Conservation (phyloP, 2,888 invertebrate species). For the Himalopsyche kuldschensis region DNA sequence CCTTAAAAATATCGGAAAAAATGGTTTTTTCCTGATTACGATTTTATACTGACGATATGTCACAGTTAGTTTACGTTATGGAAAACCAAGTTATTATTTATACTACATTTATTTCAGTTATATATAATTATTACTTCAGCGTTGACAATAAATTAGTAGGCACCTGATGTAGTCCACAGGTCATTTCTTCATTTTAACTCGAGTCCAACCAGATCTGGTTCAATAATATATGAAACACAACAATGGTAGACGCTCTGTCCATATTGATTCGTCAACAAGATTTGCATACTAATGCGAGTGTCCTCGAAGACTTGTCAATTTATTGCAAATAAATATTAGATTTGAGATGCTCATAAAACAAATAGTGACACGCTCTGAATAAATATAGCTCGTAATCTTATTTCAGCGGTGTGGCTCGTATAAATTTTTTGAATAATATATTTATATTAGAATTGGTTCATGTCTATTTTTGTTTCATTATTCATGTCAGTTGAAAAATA, state of each 20-base stretch:
- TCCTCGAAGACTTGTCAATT: constrained; percentile 34
- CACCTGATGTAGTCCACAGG: background rate
- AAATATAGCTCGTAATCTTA: background rate
- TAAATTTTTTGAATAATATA: background rate
- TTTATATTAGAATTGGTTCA: background rate
- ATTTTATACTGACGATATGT: no score
- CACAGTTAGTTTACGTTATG: no score
- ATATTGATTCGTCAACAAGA: constrained; percentile 35
- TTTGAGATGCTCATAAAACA: constrained; percentile 23
- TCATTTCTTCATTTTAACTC: constrained; percentile 13
- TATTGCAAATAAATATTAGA: constrained; percentile 37
- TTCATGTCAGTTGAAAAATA: background rate
- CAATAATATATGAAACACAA: constrained; percentile 20
- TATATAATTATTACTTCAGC: background rate
- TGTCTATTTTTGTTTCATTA: background rate
- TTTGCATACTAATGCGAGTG: constrained; percentile 38
- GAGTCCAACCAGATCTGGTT: constrained; percentile 32
- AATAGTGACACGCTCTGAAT: background rate
- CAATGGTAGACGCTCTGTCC: constrained; percentile 32
- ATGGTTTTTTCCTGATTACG: no score
- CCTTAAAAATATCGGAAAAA: no score
- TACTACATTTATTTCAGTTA: no score
- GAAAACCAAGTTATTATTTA: no score
- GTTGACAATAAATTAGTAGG: background rate
- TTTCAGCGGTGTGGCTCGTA: background rate